phyloP scores from a whole-genome alignment of 2,888 invertebrate species.

The Pterostichus niger region DNA sequence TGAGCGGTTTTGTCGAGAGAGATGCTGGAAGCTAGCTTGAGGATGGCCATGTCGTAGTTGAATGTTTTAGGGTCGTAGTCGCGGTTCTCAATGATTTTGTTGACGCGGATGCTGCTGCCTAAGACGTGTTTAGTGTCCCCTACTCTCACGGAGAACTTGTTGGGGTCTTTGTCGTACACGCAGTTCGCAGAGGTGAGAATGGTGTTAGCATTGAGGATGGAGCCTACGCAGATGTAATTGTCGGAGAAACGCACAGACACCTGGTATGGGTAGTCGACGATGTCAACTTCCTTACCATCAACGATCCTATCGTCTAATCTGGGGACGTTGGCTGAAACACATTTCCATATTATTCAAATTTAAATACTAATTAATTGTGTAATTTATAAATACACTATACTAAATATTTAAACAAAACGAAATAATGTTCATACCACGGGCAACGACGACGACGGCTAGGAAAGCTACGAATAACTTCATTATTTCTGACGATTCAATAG shows the following conservation, averaged over 20 bases:
- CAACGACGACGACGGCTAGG: too few species aligned
- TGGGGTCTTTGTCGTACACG: constrained; percentile 36
- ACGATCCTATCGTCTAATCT: constrained; percentile 39
- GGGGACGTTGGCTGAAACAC: background rate
- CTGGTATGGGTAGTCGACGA: constrained; percentile 39
- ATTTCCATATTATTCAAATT: too few species aligned
- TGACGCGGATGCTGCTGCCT: background rate
- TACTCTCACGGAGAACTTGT: constrained; percentile 14
- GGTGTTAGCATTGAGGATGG: constrained; percentile 8
- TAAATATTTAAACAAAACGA: too few species aligned
- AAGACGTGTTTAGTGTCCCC: constrained; percentile 8
- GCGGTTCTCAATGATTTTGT: background rate
- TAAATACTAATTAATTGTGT: too few species aligned
- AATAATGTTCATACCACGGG: too few species aligned
- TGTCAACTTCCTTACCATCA: constrained; percentile 24
- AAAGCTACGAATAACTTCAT: too few species aligned
- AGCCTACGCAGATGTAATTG: constrained; percentile 54
- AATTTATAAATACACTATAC: too few species aligned
- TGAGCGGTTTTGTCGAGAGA: background rate
- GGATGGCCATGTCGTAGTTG: constrained; percentile 45
- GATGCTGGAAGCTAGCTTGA: constrained; percentile 15
- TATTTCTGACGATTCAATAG: too few species aligned
- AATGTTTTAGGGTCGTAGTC: background rate
- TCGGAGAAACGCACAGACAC: constrained; percentile 47
- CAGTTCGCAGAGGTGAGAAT: constrained; percentile 53